A percentile compares a stretch with the other conserved stretches of the same genome.
These are phyloP conservation scores for Antedon mediterranea DNA, from an alignment of 53 echinoderm and acorn worm species.

Conservation along the genomic window DNA sequence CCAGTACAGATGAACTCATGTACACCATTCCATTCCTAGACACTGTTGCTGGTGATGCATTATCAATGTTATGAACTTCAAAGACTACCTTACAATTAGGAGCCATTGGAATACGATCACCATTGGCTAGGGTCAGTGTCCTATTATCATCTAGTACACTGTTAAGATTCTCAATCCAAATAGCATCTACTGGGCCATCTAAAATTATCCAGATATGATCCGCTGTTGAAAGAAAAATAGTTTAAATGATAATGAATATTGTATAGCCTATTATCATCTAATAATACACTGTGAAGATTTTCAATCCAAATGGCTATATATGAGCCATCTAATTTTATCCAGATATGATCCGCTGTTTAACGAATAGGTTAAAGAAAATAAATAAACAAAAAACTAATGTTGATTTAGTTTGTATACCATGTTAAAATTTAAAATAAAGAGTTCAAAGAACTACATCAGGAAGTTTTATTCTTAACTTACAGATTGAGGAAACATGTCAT, in stretches of 20 bases:
- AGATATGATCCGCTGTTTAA: no score
- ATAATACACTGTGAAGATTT: constrained; percentile 90
- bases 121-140: constrained; percentile 90
- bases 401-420: no score
- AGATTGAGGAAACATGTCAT: no score
- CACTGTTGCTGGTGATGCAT: constrained; percentile 97
- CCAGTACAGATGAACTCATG: constrained; percentile 92
- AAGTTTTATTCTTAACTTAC: no score
- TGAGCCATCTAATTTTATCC: no score
- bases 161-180: constrained; percentile 99
- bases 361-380: no score
- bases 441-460: no score
- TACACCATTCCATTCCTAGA: constrained; percentile 99
- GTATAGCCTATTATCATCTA: no score
- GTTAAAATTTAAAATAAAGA: no score
- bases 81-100: constrained; percentile 95
- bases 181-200: constrained; percentile 99
- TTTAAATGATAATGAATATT: no score
- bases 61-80: constrained; percentile 99
- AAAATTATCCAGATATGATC: constrained; percentile 97
- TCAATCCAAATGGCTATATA: constrained; percentile 99
- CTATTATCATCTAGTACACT: constrained; percentile 95
- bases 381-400: no score
- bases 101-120: constrained; percentile 95
- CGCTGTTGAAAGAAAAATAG: constrained; percentile 22